Percentiles rank a stretch among this genome's conserved stretches.
Conservation (phyloP, 2,797 vertebrate species). For the Platalea minor region DNA sequence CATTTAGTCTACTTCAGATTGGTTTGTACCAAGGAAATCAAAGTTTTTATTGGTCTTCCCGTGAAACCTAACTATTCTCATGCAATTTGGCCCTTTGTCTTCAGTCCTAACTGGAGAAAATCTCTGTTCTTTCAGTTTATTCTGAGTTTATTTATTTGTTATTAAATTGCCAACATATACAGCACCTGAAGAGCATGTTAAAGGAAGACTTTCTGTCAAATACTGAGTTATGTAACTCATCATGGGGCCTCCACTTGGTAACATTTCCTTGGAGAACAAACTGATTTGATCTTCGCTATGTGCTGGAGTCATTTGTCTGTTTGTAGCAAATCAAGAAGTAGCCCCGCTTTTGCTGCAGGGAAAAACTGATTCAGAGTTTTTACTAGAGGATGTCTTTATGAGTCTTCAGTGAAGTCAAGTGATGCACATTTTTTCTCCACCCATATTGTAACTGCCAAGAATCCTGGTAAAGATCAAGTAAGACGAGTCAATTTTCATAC, state of each 20-base stretch:
- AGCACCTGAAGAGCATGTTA: not conserved
- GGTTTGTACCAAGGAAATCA: not conserved
- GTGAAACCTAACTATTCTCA: not conserved
- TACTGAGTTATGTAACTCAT: not conserved
- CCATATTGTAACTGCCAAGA: conserved; percentile 18
- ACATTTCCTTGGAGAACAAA: not conserved
- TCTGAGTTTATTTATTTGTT: not conserved
- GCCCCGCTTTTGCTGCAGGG: not conserved
- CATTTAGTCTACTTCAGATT: not conserved
- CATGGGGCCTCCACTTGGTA: not conserved
- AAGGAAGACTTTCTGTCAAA: not conserved
- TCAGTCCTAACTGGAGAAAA: not conserved
- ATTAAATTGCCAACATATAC: not conserved
- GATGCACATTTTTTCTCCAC: conserved; percentile 28
- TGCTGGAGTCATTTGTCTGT: not conserved
- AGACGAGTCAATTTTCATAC: conserved; percentile 40
- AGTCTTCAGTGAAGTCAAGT: not conserved
- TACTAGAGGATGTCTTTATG: not conserved
- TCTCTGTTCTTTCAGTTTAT: not conserved
- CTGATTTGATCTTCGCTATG: not conserved
- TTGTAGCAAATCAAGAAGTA: not conserved
- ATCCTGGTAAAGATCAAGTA: conserved; percentile 28
- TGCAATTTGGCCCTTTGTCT: not conserved
- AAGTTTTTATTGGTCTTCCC: not conserved
- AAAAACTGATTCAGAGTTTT: conserved; percentile 9